Evolutionary conservation across 1,140 invertebrate species (phyloP).

Genomic region (Ptiloglossa arizonensis): DNA sequence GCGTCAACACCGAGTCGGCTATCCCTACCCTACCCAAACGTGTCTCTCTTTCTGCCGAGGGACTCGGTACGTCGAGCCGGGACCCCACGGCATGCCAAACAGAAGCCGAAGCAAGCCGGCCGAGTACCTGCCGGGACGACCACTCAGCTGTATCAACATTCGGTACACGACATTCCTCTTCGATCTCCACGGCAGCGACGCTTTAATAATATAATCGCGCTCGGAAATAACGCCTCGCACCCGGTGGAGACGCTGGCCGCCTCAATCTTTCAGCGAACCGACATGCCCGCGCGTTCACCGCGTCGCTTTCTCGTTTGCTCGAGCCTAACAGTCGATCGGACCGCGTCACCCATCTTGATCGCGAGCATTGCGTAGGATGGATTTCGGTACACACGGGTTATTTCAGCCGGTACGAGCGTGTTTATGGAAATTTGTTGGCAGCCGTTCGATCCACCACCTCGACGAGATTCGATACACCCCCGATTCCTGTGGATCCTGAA

Average conservation of each 20-base stretch:
- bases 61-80: constrained; percentile 11
- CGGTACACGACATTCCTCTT: constrained; percentile 82
- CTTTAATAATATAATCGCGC: constrained; percentile 67
- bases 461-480: too few species aligned
- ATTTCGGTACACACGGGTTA: neutral
- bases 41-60: constrained; percentile 11
- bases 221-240: constrained; percentile 45
- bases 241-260: neutral
- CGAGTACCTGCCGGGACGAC: constrained; percentile 77
- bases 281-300: too few species aligned
- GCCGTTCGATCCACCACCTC: too few species aligned
- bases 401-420: neutral
- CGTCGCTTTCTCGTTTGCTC: neutral
- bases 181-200: constrained; percentile 67
- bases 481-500: too few species aligned
- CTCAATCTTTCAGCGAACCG: constrained; percentile 13
- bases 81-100: constrained; percentile 78
- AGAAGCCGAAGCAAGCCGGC: constrained; percentile 74
- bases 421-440: neutral
- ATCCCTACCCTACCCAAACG: constrained; percentile 25
- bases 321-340: too few species aligned
- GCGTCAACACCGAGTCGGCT: constrained; percentile 39
- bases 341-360: neutral
- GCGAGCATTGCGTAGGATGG: neutral
- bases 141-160: constrained; percentile 83